Evolutionary conservation across 2,797 vertebrate species (phyloP), one percentile per base, ranked within the genome.

Genomic region (Danionella dracula): DNA sequence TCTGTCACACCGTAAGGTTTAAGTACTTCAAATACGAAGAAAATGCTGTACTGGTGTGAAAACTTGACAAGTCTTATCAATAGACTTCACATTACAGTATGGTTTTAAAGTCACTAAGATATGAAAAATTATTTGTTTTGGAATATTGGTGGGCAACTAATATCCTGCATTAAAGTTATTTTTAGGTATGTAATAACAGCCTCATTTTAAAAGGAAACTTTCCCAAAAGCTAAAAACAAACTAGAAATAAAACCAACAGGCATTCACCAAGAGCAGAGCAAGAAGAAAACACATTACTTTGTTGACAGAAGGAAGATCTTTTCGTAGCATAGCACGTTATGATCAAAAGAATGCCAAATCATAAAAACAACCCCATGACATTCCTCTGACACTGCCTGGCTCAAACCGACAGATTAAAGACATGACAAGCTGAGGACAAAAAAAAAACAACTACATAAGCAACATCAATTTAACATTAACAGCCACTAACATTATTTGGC

Each of bases 321-420:
- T 58, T 65, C 50, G 6, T 17, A 23, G 42, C 53, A 31, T 6
- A 15, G 4, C 17, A 11, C 45, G 27, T 44, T 21, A 53, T 54
- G 49, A 60, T 59, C 29, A 70, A 44, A 41, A 55, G 45, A 55
- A 27, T 29, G 46, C 50, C 45, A 48, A 67, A 58, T 55, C 19
- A 51, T 4, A 53, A 16, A 50, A 35, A 27, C 17, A 11, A 34
- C 32, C 27, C 19, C 4, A 3, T 46, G 21, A 37, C 12, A 4
- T 32, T 53, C 40, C 38, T 58, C 23, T 21, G 6, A 53, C 29
- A 9, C 23, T 2, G 31, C 31, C 50, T 4, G 40, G 31, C 29
- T 29, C 49, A 41, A 53, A 54, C 38, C 23, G 17, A 5, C 40
- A 46, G 50, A 65, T 55, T 55, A 55, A 55, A 65, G 50, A 46